phyloP scores from a whole-genome alignment of 2,113 vertebrate genomes.

The Vimba vimba region DNA sequence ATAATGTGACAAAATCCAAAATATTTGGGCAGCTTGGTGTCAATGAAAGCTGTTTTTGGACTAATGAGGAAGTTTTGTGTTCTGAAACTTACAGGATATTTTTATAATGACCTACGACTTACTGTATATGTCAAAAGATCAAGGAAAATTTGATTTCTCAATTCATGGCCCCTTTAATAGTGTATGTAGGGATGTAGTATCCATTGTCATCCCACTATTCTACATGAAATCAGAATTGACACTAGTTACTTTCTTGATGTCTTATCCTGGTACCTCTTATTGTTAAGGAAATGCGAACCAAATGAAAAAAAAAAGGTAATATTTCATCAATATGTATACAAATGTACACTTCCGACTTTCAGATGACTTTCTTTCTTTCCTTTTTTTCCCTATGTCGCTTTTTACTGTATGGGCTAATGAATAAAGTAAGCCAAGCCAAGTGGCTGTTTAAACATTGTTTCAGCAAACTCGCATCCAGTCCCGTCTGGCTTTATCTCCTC shows the following conservation, averaged over 20 bases:
- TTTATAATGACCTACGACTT: no score
- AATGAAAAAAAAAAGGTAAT: not conserved
- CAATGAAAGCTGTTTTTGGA: no score
- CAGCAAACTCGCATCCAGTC: not conserved
- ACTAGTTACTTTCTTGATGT: not conserved
- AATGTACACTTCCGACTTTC: not conserved
- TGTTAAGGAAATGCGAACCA: not conserved
- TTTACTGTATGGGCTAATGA: not conserved
- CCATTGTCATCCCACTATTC: no score
- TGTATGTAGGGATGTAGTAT: no score
- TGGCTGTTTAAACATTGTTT: not conserved
- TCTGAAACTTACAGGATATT: no score
- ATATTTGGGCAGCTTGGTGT: no score
- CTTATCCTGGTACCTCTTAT: not conserved
- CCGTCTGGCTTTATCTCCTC: not conserved
- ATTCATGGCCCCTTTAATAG: no score
- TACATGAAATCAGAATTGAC: not conserved
- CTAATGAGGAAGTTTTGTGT: no score
- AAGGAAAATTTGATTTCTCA: no score
- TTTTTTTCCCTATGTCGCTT: not conserved
- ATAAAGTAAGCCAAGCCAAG: not conserved
- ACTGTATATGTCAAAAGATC: no score
- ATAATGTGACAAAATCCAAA: no score
- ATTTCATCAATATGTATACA: not conserved
- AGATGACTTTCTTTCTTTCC: not conserved